Evolutionary conservation across 1,140 invertebrate genomes (phyloP).

Genomic region (Lerema accius): DNA sequence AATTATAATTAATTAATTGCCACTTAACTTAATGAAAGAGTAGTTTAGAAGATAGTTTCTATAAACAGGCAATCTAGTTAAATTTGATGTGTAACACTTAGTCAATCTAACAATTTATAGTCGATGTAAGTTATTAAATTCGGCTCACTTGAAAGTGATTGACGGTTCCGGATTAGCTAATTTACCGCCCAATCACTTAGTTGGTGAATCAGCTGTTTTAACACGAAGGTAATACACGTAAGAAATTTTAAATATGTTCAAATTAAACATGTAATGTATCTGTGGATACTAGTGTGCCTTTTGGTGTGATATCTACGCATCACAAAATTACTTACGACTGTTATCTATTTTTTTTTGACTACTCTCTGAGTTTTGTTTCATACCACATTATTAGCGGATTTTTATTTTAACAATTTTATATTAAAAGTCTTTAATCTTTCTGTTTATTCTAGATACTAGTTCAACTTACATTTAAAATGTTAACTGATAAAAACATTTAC

Average conservation of each 20-base stretch:
- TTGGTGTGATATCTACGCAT: no score
- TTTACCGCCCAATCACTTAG: conserved; percentile 68
- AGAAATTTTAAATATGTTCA: not conserved
- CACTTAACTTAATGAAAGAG: not conserved
- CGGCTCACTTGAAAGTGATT: conserved; percentile 49
- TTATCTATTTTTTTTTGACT: no score
- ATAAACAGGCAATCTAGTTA: conserved; percentile 23
- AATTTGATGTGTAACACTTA: conserved; percentile 24
- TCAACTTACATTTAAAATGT: no score
- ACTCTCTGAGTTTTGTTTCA: no score
- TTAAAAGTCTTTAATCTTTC: no score
- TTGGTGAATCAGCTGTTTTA: conserved; percentile 49
- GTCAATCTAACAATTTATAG: conserved; percentile 41
- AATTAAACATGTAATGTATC: no score
- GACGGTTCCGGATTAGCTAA: conserved; percentile 56
- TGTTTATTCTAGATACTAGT: no score
- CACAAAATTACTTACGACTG: no score
- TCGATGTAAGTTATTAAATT: conserved; percentile 43
- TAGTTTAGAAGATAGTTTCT: not conserved
- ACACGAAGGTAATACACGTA: conserved; percentile 27
- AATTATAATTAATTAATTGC: conserved; percentile 5
- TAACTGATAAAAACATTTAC: no score
- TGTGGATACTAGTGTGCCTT: no score
- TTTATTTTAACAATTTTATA: no score
- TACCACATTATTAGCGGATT: no score